Conservation (phyloP, 2,797 vertebrate species). For the Varecia variegata region DNA sequence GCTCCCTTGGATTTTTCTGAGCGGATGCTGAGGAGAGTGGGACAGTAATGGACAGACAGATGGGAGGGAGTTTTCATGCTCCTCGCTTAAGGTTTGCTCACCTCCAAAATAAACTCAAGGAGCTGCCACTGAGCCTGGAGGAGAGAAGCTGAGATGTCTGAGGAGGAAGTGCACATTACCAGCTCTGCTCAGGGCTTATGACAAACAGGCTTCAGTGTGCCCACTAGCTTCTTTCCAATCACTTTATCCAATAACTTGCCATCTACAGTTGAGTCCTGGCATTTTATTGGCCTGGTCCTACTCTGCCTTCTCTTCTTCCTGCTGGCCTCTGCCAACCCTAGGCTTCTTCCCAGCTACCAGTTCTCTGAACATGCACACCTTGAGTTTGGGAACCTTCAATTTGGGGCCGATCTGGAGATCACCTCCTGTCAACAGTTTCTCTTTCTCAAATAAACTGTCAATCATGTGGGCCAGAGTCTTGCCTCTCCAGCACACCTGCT, state of each 20-base stretch:
- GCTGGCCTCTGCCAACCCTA: neutral
- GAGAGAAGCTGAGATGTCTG: neutral
- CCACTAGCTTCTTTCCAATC: neutral
- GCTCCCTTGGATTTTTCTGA: slow-evolving; percentile 1
- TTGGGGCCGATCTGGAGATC: neutral
- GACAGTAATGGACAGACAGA: no score
- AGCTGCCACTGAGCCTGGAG: neutral
- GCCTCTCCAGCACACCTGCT: neutral
- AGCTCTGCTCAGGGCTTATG: neutral
- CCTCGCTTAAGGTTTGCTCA: neutral
- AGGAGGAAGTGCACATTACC: neutral
- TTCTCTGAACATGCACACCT: neutral
- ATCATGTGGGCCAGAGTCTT: neutral
- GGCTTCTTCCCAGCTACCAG: neutral
- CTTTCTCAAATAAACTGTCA: neutral
- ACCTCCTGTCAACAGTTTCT: neutral
- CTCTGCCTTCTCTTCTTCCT: neutral
- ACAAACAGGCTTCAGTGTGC: neutral
- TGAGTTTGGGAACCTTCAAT: neutral
- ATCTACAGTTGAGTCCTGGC: neutral
- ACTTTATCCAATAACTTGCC: neutral
- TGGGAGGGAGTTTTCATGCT: neutral
- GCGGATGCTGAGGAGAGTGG: neutral
- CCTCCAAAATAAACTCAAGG: neutral
- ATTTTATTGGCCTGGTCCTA: neutral